Conservation (phyloP, 2,888 invertebrate species). For the Andrena bicolor region DNA sequence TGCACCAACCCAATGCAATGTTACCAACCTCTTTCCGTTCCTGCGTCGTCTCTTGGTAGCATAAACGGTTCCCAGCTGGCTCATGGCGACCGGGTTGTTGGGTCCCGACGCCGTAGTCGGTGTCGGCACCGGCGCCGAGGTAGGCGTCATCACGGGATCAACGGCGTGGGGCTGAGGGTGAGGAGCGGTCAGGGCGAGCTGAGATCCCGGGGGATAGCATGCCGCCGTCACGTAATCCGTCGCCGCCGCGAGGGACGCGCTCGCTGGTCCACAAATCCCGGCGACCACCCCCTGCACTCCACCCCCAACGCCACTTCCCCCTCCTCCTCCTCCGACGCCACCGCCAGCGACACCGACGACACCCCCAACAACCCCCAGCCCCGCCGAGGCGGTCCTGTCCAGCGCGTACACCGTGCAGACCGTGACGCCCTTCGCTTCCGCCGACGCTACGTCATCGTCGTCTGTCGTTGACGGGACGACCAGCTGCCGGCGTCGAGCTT, state of each 20-base stretch:
- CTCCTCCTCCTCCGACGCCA: conserved; percentile 53
- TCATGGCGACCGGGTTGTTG: conserved; percentile 88
- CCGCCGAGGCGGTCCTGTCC: conserved; percentile 83
- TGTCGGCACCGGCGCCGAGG: conserved; percentile 81
- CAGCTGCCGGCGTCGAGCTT: conserved; percentile 67
- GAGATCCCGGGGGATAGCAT: conserved; percentile 78
- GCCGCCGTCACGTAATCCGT: conserved; percentile 80
- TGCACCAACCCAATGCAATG: not conserved
- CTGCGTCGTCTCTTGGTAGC: conserved; percentile 97
- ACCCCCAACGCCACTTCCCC: conserved; percentile 64
- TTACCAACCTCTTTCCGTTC: conserved; percentile 96
- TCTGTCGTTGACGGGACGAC: conserved; percentile 62
- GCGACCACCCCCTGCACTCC: conserved; percentile 76
- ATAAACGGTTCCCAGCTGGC: conserved; percentile 98
- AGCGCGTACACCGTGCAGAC: conserved; percentile 84
- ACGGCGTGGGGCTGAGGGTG: conserved; percentile 77
- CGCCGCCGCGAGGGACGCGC: conserved; percentile 78
- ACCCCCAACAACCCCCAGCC: conserved; percentile 84
- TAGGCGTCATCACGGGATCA: conserved; percentile 80
- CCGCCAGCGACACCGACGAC: conserved; percentile 69
- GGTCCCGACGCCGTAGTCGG: conserved; percentile 82
- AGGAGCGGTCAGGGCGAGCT: conserved; percentile 77
- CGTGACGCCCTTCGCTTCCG: conserved; percentile 80
- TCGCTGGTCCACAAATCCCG: conserved; percentile 81
- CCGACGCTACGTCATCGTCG: conserved; percentile 83